Base-by-base conservation (phyloP, 1,140 invertebrate species). In the Melipona quadrifasciata region DNA sequence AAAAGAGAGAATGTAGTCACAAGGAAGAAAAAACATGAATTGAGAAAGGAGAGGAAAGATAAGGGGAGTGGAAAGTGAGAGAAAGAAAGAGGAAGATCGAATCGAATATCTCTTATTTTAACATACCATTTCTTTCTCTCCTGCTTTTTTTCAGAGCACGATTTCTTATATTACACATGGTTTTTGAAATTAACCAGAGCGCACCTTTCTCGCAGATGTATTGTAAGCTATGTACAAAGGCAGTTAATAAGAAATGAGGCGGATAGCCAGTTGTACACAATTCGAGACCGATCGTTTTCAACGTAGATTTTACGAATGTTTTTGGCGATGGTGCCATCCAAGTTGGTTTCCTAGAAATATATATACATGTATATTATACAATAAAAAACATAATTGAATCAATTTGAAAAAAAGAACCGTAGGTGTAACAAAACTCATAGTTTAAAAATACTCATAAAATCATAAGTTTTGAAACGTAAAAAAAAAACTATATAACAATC, bases 271-370 rank as follows among this genome's bases (percentile, higher is more conserved):
- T 97, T 1, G 98, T 98, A 68, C 95, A 94, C 3, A 95, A 94
- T 86, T 97, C 96, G 70, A 98, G 96, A 24, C 98, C 98, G 47
- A 98, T 95, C 24, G 97, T 97, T 85, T 95, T 96, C 12, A 99
- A 93, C 1, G 98, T 97, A 1, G 96, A 95, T 75, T 96, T 95
- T 10, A 99, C 98, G 94, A 97, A 99, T 21, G 95, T 96, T 4
- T 96, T 95, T 0, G 98, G 96, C 0, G 96, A 96, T 1, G 98
- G 98, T 21, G 97, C 97, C 94, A 98, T 97, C 93, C 97, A 96
- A 4, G 96, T 97, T n/a, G 97, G 95, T 86, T 96, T 96, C 58
- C 96, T 96, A 39, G 10, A 87, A 65, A 24, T 27, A n/a, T 47
- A 14, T n/a, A 19, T 21, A 3, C 1, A 10, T 16, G 27, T 67